Percentiles rank a stretch among this genome's conserved stretches.
These are phyloP conservation scores for Drosophila cognata DNA, from an alignment of 2,888 invertebrate species.

Conservation along the genomic window DNA sequence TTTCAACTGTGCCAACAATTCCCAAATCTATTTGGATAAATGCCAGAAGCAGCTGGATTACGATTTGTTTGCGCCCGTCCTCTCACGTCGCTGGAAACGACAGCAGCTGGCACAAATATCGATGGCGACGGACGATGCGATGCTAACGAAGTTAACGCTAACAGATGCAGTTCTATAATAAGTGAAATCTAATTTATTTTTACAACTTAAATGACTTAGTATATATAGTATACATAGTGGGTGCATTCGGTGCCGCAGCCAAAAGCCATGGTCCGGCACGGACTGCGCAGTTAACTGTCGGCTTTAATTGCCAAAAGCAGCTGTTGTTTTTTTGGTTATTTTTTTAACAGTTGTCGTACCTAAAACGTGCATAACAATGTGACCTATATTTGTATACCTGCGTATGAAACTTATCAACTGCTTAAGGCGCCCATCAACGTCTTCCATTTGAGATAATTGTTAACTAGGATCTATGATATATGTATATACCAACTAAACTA, in stretches of 20 bases:
- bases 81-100: constrained; percentile 85
- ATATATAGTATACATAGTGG: constrained; percentile 7
- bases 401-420: constrained; percentile 31
- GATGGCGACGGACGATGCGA: constrained; percentile 59
- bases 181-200: constrained; percentile 35
- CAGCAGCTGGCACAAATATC: constrained; percentile 63
- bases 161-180: constrained; percentile 25
- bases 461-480: constrained; percentile 34
- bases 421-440: constrained; percentile 47
- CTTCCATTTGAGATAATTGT: constrained; percentile 66
- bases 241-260: constrained; percentile 8
- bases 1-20: constrained; percentile 81
- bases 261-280: constrained; percentile 10
- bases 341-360: constrained; percentile 56
- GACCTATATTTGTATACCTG: constrained; percentile 77
- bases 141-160: constrained; percentile 67
- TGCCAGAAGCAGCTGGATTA: constrained; percentile 85
- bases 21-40: constrained; percentile 76
- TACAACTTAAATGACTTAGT: constrained; percentile 23
- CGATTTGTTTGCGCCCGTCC: constrained; percentile 87
- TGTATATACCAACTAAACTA: neutral
- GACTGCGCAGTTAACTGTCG: constrained; percentile 5
- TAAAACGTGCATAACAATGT: constrained; percentile 65
- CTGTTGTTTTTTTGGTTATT: neutral
- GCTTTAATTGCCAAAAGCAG: constrained; percentile 30